Evolutionary conservation across 2,113 vertebrate species (phyloP).

Genomic region (Mobula birostris): DNA sequence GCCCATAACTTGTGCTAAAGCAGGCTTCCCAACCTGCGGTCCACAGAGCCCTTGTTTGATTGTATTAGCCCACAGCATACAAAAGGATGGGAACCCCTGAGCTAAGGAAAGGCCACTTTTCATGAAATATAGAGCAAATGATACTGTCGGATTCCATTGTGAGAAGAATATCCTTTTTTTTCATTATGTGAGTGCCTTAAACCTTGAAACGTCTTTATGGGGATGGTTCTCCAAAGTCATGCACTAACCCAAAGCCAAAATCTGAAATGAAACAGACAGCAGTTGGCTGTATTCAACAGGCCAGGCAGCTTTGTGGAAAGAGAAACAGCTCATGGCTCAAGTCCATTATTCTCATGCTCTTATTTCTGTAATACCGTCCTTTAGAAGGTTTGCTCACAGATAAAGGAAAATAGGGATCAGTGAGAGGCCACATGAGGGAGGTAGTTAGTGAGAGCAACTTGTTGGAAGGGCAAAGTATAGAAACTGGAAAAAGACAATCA

Average conservation of each 20-base stretch:
- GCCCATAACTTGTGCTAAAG: neutral
- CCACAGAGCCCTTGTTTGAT: too few species aligned
- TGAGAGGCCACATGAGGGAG: neutral
- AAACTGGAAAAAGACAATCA: neutral
- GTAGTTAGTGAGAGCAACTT: neutral
- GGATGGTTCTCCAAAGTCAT: neutral
- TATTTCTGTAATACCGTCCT: too few species aligned
- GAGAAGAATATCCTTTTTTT: neutral
- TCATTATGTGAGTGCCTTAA: neutral
- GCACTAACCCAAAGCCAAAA: neutral
- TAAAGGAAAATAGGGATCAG: neutral
- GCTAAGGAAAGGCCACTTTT: neutral
- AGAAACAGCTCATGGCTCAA: too few species aligned
- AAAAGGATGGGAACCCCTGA: too few species aligned
- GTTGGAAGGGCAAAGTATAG: neutral
- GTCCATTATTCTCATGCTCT: too few species aligned
- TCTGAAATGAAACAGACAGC: too few species aligned
- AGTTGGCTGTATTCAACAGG: too few species aligned
- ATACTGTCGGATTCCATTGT: neutral
- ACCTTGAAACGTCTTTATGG: neutral
- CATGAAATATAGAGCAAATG: neutral
- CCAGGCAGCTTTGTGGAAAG: too few species aligned
- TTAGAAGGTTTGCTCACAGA: neutral
- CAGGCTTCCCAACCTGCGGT: too few species aligned
- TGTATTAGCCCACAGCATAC: too few species aligned